These are phyloP conservation scores for Chironomus tepperi DNA, from an alignment of 1,140 invertebrate species.

Conservation along the genomic window DNA sequence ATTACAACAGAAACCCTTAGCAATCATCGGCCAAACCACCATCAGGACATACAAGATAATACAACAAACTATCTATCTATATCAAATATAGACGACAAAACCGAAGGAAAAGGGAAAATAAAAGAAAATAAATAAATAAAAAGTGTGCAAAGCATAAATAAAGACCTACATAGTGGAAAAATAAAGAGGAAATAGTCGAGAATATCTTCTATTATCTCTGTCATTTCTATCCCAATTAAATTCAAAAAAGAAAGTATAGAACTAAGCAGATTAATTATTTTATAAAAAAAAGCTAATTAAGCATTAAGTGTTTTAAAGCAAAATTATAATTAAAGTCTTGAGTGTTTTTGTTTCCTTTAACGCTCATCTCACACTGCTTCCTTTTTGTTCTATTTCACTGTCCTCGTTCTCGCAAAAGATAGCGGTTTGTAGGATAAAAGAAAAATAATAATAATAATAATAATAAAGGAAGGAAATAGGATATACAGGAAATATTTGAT, in stretches of 20 bases:
- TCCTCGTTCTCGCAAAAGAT: no score
- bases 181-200: neutral
- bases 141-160: neutral
- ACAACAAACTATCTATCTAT: neutral
- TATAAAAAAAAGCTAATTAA: constrained; percentile 17
- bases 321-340: neutral
- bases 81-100: neutral
- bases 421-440: no score
- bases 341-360: neutral
- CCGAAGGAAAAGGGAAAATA: neutral
- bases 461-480: no score
- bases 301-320: neutral
- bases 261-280: constrained; percentile 17
- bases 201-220: neutral
- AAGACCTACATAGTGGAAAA: neutral
- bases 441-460: no score
- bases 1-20: constrained; percentile 7
- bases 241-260: neutral
- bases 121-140: neutral
- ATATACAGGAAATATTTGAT: neutral
- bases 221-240: constrained; percentile 9
- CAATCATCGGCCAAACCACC: neutral
- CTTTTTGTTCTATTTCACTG: no score
- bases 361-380: no score
- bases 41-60: neutral